Conservation (phyloP, 2,888 invertebrate genomes). For the Mystacides longicornis region DNA sequence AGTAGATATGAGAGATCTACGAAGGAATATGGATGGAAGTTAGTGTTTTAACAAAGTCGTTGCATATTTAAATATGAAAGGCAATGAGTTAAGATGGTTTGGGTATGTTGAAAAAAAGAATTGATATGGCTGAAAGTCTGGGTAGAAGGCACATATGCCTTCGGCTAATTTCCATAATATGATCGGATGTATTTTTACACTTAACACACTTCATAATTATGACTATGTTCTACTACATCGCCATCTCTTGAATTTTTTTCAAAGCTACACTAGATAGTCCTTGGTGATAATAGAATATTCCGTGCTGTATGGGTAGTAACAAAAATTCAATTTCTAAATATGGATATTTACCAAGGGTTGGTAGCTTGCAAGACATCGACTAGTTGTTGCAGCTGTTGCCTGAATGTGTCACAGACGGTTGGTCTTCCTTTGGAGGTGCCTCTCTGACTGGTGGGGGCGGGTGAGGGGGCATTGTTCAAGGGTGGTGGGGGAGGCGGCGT, state of each 20-base stretch:
- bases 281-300: neutral
- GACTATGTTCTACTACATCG: neutral
- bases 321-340: neutral
- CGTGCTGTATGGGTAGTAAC: too few species aligned
- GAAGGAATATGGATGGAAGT: too few species aligned
- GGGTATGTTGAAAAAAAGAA: too few species aligned
- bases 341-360: slow-evolving; percentile 65
- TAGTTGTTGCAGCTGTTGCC: slow-evolving; percentile 78
- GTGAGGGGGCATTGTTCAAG: slow-evolving; percentile 32
- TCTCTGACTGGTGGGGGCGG: slow-evolving; percentile 55
- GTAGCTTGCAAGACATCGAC: slow-evolving; percentile 86
- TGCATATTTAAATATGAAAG: too few species aligned
- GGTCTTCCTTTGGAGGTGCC: slow-evolving; percentile 85
- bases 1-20: too few species aligned
- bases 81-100: too few species aligned
- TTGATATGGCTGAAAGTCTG: too few species aligned
- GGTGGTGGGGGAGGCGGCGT: slow-evolving; percentile 40
- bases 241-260: too few species aligned
- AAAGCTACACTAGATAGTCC: neutral
- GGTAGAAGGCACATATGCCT: too few species aligned
- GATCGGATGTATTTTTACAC: too few species aligned
- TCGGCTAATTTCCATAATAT: too few species aligned
- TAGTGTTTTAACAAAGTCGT: too few species aligned
- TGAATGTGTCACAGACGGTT: slow-evolving; percentile 83
- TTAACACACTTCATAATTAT: neutral